Percentiles rank a stretch among this genome's conserved stretches.
These are phyloP conservation scores for Tiliqua scincoides DNA, from an alignment of 2,113 vertebrate genomes.

Conservation along the genomic window DNA sequence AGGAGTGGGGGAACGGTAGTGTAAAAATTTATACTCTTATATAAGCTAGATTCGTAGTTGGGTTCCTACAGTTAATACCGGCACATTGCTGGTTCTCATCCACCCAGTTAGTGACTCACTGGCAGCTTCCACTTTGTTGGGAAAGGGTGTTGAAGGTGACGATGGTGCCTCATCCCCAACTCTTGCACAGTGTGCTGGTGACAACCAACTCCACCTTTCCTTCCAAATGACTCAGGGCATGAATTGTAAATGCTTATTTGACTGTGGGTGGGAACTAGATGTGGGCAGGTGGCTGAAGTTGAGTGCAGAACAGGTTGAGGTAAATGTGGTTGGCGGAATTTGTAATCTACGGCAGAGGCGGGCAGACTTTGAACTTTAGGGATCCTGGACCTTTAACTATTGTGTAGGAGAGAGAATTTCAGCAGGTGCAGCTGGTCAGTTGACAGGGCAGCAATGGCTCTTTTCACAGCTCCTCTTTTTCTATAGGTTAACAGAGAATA, in stretches of 20 bases:
- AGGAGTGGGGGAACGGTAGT: no score
- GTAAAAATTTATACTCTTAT: no score
- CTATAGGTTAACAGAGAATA: conserved; percentile 9
- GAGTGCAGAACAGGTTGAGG: neutral
- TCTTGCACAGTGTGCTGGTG: neutral
- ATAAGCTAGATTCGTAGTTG: neutral
- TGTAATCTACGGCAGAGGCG: no score
- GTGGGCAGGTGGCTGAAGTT: neutral
- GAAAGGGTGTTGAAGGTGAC: neutral
- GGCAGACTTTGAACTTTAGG: no score
- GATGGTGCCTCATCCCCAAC: neutral
- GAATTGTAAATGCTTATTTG: neutral
- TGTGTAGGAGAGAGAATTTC: no score
- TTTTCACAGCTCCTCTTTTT: neutral
- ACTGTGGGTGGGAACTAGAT: neutral
- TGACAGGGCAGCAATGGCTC: no score
- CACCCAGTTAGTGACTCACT: neutral
- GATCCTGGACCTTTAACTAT: no score
- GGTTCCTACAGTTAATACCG: neutral
- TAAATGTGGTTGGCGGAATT: neutral
- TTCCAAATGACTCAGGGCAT: neutral
- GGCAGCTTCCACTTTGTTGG: neutral
- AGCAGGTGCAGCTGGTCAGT: no score
- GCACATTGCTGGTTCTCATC: neutral
- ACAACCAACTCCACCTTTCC: neutral